phyloP scores from a whole-genome alignment of 2,113 vertebrate species.

The Spheniscus mendiculus region DNA sequence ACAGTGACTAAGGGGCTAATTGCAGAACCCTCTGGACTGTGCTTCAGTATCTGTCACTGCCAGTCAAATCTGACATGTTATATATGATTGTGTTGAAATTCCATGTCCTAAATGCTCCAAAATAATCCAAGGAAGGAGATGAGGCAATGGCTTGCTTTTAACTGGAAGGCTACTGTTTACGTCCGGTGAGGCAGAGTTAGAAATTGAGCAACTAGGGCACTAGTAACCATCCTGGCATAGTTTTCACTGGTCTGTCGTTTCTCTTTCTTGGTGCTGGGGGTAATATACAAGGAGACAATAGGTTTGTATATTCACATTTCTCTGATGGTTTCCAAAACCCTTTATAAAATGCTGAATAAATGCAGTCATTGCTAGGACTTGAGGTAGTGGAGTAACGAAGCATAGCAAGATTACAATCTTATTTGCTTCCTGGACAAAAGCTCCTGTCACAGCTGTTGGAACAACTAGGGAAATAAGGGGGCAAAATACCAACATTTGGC shows the following conservation, averaged over 20 bases:
- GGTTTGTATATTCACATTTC: not conserved
- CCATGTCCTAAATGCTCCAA: conserved; percentile 17
- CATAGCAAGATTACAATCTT: not conserved
- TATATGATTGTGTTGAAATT: conserved; percentile 13
- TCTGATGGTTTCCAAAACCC: not conserved
- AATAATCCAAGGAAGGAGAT: conserved; percentile 26
- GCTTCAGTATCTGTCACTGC: conserved; percentile 29
- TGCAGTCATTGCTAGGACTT: not conserved
- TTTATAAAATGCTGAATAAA: not conserved
- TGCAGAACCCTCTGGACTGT: conserved; percentile 52
- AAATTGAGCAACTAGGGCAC: not conserved
- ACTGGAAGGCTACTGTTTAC: not conserved
- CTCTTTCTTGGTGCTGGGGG: not conserved
- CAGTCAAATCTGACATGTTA: conserved; percentile 47
- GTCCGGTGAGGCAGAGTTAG: not conserved
- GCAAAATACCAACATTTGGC: not conserved
- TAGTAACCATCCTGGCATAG: not conserved
- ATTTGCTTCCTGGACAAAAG: not conserved
- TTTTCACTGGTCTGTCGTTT: not conserved
- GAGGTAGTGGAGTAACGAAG: not conserved
- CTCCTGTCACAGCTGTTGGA: not conserved
- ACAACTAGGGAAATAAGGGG: not conserved
- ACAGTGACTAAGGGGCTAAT: conserved; percentile 69
- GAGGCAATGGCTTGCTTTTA: not conserved
- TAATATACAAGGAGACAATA: not conserved